phyloP scores from a whole-genome alignment of 1,140 invertebrate genomes.

The Pissodes strobi region DNA sequence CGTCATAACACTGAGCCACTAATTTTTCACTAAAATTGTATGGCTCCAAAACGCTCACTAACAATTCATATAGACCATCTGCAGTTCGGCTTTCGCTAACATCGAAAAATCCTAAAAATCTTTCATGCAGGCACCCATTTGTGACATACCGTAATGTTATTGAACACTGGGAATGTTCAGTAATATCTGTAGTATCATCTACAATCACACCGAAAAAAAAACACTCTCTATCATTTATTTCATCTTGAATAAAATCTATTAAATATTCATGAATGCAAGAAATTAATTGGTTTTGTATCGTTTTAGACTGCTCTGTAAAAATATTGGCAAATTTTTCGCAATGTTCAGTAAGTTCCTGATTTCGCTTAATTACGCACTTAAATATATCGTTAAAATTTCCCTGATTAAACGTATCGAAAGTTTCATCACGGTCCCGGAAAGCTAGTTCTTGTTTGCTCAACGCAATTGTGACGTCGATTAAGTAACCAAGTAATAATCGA shows the following conservation, averaged over 20 bases:
- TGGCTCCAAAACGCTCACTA: not conserved
- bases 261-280: slow-evolving; percentile 23
- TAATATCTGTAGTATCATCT: slow-evolving; percentile 3
- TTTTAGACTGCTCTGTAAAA: slow-evolving; percentile 32
- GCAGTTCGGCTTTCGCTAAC: not conserved
- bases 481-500: slow-evolving; percentile 19
- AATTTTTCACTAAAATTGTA: slow-evolving; percentile 12
- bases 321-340: slow-evolving; percentile 30
- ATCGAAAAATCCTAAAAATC: no score
- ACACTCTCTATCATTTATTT: slow-evolving; percentile 9
- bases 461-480: slow-evolving; percentile 29
- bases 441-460: slow-evolving; percentile 32
- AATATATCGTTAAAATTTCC: slow-evolving; percentile 35
- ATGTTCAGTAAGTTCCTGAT: slow-evolving; percentile 9
- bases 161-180: not conserved
- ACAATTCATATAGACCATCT: not conserved
- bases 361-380: slow-evolving; percentile 20
- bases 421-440: slow-evolving; percentile 26
- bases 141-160: not conserved
- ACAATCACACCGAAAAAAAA: slow-evolving; percentile 26
- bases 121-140: not conserved
- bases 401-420: slow-evolving; percentile 14
- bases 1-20: slow-evolving; percentile 17
- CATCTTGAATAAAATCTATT: slow-evolving; percentile 17
- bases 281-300: slow-evolving; percentile 30